Evolutionary conservation across 2,888 invertebrate genomes (phyloP).

Genomic region (Agrilus biguttatus): DNA sequence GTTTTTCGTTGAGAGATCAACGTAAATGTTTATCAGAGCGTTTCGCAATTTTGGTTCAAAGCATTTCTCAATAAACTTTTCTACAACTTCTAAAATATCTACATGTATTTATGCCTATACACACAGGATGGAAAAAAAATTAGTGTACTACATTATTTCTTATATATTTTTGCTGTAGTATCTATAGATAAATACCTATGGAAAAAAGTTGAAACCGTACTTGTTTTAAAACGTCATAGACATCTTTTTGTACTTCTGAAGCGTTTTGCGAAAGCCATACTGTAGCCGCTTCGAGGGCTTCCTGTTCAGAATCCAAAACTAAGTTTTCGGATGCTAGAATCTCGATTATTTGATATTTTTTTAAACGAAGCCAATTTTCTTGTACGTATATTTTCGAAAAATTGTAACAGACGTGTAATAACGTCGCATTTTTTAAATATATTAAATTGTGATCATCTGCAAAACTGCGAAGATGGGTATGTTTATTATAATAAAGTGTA

Average conservation of each 20-base stretch:
- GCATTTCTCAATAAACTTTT: no score
- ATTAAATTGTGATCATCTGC: conserved; percentile 77
- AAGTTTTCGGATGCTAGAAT: conserved; percentile 75
- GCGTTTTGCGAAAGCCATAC: conserved; percentile 79
- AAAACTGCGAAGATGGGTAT: conserved; percentile 38
- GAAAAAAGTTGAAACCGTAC: conserved; percentile 75
- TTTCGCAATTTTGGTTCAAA: no score
- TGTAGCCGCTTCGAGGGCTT: conserved; percentile 77
- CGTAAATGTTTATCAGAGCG: no score
- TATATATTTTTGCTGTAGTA: no score
- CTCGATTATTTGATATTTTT: conserved; percentile 59
- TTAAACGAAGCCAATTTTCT: conserved; percentile 75
- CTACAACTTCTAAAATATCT: no score
- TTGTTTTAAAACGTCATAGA: conserved; percentile 72
- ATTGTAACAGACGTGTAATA: conserved; percentile 70
- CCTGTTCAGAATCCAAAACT: conserved; percentile 76
- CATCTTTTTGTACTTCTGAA: conserved; percentile 58
- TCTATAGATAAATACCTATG: conserved; percentile 31
- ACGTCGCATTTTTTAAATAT: conserved; percentile 60
- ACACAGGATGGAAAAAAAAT: conserved; percentile 22
- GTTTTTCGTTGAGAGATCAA: no score
- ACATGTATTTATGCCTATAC: no score
- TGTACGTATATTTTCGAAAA: conserved; percentile 69
- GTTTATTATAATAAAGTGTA: no score
- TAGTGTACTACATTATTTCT: no score